Evolutionary conservation across 2,888 invertebrate genomes (phyloP), one percentile per base, ranked within the genome.

Genomic region (Encarsia formosa): DNA sequence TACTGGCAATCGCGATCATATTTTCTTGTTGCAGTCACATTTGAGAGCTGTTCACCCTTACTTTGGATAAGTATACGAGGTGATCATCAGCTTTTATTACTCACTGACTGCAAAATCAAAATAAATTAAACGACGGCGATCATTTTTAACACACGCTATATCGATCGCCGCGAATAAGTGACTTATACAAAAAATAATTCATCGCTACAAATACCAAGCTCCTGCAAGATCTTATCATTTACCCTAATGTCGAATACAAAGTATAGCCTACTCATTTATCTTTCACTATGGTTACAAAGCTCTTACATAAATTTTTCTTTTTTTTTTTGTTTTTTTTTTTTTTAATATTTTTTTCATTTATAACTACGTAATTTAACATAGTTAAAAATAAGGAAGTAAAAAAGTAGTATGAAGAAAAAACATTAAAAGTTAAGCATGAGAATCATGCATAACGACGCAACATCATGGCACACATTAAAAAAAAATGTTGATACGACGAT

Each of bases 391-490:
- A 41, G 4, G n/a, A 29, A 38, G n/a, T 13, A 31, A 39, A 44
- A 39, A 37, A 15, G 16, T 40, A 23, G 13, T 26, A 29, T 18
- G 8, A 24, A 45, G 32, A 31, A 46, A 37, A 23, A 47, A 49
- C 42, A 39, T 53, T 56, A 53, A 44, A 18, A 18, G 35, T n/a
- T 2, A 46, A 40, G 40, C 43, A 52, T 53, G 52, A 47, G 35
- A 44, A 29, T 20, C 37, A 11, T 41, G 41, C 46, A 35, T 26
- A 52, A 49, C 54, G 54, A 56, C 48, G 54, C 52, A 47, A 39
- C 47, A 44, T 49, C 48, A 57, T 57, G 51, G 51, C 54, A 57
- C 50, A 52, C 53, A 48, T 53, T 56, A 29, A 31, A n/a, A 42
- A n/a, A n/a, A 15, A 48, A 49, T 57, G 53, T 53, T 48, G 16